Conservation (phyloP, 2,797 vertebrate species). For the Amphiprion clarkii region DNA sequence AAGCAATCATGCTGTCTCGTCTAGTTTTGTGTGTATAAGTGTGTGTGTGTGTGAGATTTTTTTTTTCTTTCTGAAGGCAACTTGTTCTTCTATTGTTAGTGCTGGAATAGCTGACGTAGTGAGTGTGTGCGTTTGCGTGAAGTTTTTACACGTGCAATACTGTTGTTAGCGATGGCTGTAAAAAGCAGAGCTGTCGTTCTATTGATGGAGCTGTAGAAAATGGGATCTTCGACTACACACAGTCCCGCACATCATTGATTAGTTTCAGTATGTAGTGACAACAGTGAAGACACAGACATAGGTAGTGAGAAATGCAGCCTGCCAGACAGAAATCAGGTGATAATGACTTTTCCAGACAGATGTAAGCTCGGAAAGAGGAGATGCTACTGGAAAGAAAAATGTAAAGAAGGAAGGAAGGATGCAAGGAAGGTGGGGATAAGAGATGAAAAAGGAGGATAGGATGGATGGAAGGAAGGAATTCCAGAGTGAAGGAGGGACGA, state of each 20-base stretch:
- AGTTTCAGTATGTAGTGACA: slow-evolving; percentile 54
- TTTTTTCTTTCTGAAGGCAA: slow-evolving; percentile 31
- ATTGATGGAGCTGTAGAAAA: slow-evolving; percentile 59
- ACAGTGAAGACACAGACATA: slow-evolving; percentile 32
- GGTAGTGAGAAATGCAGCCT: slow-evolving; percentile 41
- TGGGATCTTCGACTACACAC: slow-evolving; percentile 44
- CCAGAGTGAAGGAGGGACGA: slow-evolving; percentile 7
- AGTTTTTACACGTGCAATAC: slow-evolving; percentile 18
- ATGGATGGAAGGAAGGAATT: slow-evolving; percentile 23
- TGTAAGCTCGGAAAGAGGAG: slow-evolving; percentile 9
- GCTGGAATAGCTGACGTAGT: slow-evolving; percentile 24
- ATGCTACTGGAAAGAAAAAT: slow-evolving; percentile 12
- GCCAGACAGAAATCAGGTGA: slow-evolving; percentile 44
- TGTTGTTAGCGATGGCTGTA: slow-evolving; percentile 38
- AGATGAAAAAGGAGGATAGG: slow-evolving; percentile 14
- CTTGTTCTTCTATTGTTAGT: slow-evolving; percentile 39
- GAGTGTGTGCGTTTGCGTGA: slow-evolving; percentile 6
- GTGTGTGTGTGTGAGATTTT: slow-evolving; percentile 15
- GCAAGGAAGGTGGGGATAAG: slow-evolving; percentile 20
- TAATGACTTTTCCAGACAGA: slow-evolving; percentile 64
- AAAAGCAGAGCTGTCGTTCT: slow-evolving; percentile 54
- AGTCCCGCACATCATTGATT: slow-evolving; percentile 40
- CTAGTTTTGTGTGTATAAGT: slow-evolving; percentile 45
- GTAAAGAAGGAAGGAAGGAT: slow-evolving; percentile 28
- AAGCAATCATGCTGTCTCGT: slow-evolving; percentile 60